A percentile compares a stretch with the other conserved stretches of the same genome.
These are phyloP conservation scores for Drosophila lacteicornis DNA, from an alignment of 1,140 invertebrate species.

Conservation along the genomic window DNA sequence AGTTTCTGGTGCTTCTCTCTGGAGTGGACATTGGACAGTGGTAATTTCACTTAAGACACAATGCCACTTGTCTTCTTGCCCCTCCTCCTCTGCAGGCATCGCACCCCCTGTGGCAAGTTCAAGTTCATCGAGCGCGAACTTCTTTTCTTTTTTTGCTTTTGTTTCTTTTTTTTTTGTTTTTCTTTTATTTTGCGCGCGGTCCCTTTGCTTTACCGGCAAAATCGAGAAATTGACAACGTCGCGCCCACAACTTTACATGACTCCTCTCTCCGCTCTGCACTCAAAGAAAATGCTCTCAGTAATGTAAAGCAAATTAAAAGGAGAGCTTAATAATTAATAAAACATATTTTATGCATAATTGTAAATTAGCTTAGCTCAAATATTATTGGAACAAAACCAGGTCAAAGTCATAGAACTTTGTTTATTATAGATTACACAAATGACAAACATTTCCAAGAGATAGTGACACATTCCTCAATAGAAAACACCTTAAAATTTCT, in stretches of 20 bases:
- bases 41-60: constrained; percentile 25
- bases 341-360: too few species aligned
- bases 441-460: too few species aligned
- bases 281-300: background rate
- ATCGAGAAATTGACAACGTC: constrained; percentile 47
- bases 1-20: background rate
- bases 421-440: too few species aligned
- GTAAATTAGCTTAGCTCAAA: too few species aligned
- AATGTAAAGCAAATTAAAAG: too few species aligned
- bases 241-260: constrained; percentile 52
- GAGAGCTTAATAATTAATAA: too few species aligned
- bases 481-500: too few species aligned
- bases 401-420: too few species aligned
- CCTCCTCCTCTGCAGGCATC: background rate
- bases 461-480: too few species aligned
- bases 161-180: background rate
- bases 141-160: background rate
- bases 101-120: constrained; percentile 34
- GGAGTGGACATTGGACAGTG: constrained; percentile 30
- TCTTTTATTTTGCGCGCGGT: constrained; percentile 3
- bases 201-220: constrained; percentile 40
- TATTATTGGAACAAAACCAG: too few species aligned
- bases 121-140: constrained; percentile 48
- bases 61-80: background rate
- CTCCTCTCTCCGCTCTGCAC: constrained; percentile 12